phyloP scores from a whole-genome alignment of 2,797 vertebrate genomes.

The Microctenopoma lineatum region DNA sequence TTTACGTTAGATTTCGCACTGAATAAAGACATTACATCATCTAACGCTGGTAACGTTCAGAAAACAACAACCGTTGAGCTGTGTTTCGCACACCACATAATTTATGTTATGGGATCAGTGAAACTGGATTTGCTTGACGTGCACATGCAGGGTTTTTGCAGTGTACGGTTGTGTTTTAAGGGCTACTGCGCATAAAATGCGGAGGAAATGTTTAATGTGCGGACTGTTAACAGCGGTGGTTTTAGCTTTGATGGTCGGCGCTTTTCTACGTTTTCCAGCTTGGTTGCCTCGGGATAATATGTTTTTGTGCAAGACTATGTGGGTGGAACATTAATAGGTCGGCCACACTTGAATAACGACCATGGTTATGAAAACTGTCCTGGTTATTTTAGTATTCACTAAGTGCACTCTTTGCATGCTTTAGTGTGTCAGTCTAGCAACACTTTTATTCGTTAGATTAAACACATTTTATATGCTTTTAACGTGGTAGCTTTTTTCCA shows the following conservation, averaged over 20 bases:
- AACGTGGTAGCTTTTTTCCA: not conserved
- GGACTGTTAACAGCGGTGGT: constrained; percentile 43
- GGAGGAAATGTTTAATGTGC: constrained; percentile 50
- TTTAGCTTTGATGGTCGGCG: constrained; percentile 11
- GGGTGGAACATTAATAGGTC: constrained; percentile 36
- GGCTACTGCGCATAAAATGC: constrained; percentile 50
- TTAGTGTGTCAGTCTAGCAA: constrained; percentile 43
- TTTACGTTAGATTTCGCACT: constrained; percentile 39
- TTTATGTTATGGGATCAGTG: not conserved
- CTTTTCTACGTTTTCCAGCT: constrained; percentile 39
- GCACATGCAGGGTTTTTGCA: constrained; percentile 31
- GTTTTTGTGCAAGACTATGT: constrained; percentile 13
- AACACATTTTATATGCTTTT: not conserved
- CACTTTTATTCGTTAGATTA: constrained; percentile 18
- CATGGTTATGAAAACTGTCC: constrained; percentile 52
- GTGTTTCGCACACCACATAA: constrained; percentile 7
- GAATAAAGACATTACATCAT: constrained; percentile 73
- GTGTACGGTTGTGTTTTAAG: constrained; percentile 13
- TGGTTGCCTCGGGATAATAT: constrained; percentile 16
- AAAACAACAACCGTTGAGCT: constrained; percentile 18
- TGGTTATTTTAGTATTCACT: constrained; percentile 58
- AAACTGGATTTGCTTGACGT: not conserved
- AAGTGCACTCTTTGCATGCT: constrained; percentile 30
- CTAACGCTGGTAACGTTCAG: constrained; percentile 40
- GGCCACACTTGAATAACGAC: constrained; percentile 45